A percentile compares a stretch with the other conserved stretches of the same genome.
Evolutionary conservation across 2,113 vertebrate species (phyloP).

Genomic region (Malaclemys terrapin): DNA sequence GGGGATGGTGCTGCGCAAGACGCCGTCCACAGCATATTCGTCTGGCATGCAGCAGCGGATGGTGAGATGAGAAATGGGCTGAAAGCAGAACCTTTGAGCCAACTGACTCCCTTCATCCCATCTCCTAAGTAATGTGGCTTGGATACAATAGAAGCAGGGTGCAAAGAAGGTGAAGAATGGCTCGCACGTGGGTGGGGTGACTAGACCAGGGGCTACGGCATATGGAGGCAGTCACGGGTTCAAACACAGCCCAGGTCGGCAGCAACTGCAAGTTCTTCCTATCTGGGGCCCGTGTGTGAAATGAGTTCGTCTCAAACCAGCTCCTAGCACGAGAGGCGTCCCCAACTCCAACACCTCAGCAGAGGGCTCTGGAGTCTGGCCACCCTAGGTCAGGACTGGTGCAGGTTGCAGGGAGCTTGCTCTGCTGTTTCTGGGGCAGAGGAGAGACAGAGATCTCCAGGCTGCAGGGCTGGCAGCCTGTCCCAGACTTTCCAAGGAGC

Average conservation of each 20-base stretch:
- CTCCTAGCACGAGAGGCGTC: not conserved
- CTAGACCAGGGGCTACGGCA: not conserved
- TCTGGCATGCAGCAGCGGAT: not conserved
- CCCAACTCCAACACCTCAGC: not conserved
- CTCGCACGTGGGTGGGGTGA: not conserved
- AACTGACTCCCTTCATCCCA: not conserved
- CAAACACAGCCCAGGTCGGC: not conserved
- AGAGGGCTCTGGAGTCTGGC: not conserved
- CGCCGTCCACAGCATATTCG: not conserved
- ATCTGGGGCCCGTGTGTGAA: not conserved
- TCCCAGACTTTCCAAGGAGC: not conserved
- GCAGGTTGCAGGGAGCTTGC: not conserved
- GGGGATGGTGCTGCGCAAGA: not conserved
- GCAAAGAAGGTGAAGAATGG: not conserved
- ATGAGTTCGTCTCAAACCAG: not conserved
- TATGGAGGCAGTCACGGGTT: not conserved
- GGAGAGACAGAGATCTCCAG: not conserved
- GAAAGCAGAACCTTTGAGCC: not conserved
- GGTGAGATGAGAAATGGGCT: not conserved
- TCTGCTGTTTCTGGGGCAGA: not conserved
- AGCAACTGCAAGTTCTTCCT: not conserved
- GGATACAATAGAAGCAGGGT: not conserved
- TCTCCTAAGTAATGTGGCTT: not conserved
- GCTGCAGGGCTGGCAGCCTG: not conserved
- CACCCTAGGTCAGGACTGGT: not conserved